Conservation (phyloP, 2,888 invertebrate species). For the Cacoxenus indagator region DNA sequence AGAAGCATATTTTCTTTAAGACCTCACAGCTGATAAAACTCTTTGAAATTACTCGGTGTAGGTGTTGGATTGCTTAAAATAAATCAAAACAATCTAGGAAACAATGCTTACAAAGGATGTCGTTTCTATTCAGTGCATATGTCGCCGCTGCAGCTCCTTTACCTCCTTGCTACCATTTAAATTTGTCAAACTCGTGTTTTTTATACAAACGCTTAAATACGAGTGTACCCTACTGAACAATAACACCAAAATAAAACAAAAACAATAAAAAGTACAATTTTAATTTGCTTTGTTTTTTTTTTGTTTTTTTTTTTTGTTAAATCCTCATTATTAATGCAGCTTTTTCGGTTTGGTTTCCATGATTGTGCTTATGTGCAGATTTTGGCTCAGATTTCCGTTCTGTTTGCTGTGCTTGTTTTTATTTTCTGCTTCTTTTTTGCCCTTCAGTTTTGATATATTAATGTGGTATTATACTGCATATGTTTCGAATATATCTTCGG, state of each 20-base stretch:
- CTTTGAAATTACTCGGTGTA: too few species aligned
- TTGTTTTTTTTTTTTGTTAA: not conserved
- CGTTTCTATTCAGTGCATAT: too few species aligned
- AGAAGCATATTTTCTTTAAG: too few species aligned
- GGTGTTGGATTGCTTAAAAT: too few species aligned
- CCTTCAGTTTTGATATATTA: constrained; percentile 17
- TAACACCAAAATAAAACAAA: not conserved
- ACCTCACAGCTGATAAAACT: too few species aligned
- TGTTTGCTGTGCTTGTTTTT: not conserved
- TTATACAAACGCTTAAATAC: too few species aligned
- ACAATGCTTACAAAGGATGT: too few species aligned
- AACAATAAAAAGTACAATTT: not conserved
- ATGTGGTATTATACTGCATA: constrained; percentile 16
- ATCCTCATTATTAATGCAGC: constrained; percentile 12
- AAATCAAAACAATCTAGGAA: too few species aligned
- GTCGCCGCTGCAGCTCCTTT: too few species aligned
- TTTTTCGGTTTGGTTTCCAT: not conserved
- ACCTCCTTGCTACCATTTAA: too few species aligned
- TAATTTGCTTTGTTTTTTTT: not conserved
- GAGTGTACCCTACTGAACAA: too few species aligned
- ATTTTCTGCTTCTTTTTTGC: not conserved
- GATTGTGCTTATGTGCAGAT: not conserved
- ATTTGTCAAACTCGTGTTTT: too few species aligned
- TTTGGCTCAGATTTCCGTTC: not conserved
- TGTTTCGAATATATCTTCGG: constrained; percentile 10